Evolutionary conservation across 2,797 vertebrate genomes (phyloP).

Genomic region (Enteromius paludinosus): DNA sequence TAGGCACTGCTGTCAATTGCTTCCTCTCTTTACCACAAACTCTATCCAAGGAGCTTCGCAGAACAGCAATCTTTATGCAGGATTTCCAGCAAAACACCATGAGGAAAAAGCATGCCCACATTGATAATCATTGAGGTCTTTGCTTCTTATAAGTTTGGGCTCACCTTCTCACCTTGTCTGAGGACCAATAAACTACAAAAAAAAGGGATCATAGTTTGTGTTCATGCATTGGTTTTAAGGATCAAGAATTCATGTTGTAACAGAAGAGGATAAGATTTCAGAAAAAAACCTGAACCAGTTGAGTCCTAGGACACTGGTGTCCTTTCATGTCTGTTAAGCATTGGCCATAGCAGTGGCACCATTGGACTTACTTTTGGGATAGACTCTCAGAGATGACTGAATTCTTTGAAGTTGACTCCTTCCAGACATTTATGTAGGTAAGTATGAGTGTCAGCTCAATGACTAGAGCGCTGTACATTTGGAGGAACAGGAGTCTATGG

Average conservation of each 20-base stretch:
- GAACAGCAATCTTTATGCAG: not conserved
- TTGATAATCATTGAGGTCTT: not conserved
- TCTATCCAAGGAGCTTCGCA: not conserved
- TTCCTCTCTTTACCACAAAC: not conserved
- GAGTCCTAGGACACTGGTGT: not conserved
- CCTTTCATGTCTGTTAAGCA: conserved; percentile 5
- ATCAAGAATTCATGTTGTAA: too few relatives aligned
- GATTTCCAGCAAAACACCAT: not conserved
- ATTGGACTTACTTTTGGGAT: not conserved
- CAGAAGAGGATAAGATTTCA: too few relatives aligned
- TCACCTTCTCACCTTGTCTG: not conserved
- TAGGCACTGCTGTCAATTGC: not conserved
- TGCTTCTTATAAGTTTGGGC: not conserved
- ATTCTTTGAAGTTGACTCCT: not conserved
- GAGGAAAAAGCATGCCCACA: not conserved
- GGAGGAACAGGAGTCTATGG: not conserved
- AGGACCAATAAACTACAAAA: not conserved
- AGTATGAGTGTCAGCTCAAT: not conserved
- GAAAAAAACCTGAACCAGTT: not conserved
- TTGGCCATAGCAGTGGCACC: not conserved
- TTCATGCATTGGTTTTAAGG: too few relatives aligned
- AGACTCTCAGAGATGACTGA: not conserved
- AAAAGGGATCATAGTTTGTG: too few relatives aligned
- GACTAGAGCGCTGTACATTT: not conserved
- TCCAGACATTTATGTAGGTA: conserved; percentile 2